Base-by-base conservation (phyloP, 1,140 invertebrate genomes). In the Macrobrachium rosenbergii region DNA sequence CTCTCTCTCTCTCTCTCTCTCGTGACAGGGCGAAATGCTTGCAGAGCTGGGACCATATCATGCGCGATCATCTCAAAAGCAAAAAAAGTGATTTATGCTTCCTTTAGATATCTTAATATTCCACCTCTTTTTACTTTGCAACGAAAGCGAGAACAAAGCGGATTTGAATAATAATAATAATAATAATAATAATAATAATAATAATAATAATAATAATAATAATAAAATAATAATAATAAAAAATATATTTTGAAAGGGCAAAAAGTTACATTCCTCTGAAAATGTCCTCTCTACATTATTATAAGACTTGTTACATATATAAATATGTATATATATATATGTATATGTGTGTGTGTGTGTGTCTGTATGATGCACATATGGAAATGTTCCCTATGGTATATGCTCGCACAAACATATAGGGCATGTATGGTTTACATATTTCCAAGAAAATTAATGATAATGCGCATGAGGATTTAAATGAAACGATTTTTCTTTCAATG, bases 1-100 rank as follows among this genome's bases (percentile, higher is more conserved):
- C 72, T 75, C 72, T 75, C 72, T 75, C 72, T 75, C 72, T 75
- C 72, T 75, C 72, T 75, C 72, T 75, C 72, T 75, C 72, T 75
- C 72, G 6, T 64, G 2, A 19, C 63, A 2, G 16, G 5, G 16
- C 16, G 63, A 19, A 21, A 21, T 69, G 10, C 8, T 69, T 10
- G 28, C n/a, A 28, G 16, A 69, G 64, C 28, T 10, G 28, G 2
- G 64, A 21, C 8, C 8, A 28, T 11, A 69, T 2, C 5, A 21
- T 67, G n/a, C n/a, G 23, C 16, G 7, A 52, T 45, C 43, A 21
- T 37, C 16, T 19, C 14, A 8, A 60, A 52, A 52, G 52, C 10
- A 45, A 58, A 17, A 19, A 21, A 58, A 58, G 52, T 78, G 12
- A 78, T 45, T 45, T 78, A 52, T 21, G 12, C 67, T 72, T 37